These are phyloP conservation scores for Phragmatobia fuliginosa DNA, from an alignment of 2,888 invertebrate species.

Conservation along the genomic window DNA sequence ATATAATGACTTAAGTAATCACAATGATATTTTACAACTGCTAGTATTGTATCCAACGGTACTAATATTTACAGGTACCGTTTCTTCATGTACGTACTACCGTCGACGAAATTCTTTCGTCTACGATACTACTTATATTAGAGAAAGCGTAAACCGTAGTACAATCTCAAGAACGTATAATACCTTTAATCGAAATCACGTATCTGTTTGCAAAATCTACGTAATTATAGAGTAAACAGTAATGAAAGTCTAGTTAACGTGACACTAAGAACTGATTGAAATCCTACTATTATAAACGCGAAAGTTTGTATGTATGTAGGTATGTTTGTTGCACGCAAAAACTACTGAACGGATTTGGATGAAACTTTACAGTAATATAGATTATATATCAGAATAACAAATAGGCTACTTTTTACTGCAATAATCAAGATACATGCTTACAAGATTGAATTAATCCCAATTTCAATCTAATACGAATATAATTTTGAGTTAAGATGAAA, in stretches of 20 bases:
- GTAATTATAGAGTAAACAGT: not conserved
- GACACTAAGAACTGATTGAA: not conserved
- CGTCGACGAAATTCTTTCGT: no score
- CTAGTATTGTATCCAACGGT: constrained; percentile 2
- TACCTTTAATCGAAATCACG: not conserved
- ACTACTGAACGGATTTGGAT: no score
- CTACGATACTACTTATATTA: constrained; percentile 8
- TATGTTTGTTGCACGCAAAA: no score
- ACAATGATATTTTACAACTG: not conserved
- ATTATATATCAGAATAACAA: no score
- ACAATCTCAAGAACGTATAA: constrained; percentile 4
- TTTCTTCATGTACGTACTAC: constrained; percentile 1
- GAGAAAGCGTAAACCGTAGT: constrained; percentile 9
- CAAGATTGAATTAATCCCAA: no score
- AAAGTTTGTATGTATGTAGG: no score
- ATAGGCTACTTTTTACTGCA: no score
- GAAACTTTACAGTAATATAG: no score
- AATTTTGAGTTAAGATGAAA: no score
- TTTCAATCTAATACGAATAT: no score
- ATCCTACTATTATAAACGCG: no score
- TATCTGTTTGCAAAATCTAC: not conserved
- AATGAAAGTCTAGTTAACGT: not conserved
- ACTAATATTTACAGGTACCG: constrained; percentile 8
- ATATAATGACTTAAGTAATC: not conserved
- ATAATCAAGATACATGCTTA: no score